Conservation (phyloP, 2,797 vertebrate species). For the Pelochelys cantorii region DNA sequence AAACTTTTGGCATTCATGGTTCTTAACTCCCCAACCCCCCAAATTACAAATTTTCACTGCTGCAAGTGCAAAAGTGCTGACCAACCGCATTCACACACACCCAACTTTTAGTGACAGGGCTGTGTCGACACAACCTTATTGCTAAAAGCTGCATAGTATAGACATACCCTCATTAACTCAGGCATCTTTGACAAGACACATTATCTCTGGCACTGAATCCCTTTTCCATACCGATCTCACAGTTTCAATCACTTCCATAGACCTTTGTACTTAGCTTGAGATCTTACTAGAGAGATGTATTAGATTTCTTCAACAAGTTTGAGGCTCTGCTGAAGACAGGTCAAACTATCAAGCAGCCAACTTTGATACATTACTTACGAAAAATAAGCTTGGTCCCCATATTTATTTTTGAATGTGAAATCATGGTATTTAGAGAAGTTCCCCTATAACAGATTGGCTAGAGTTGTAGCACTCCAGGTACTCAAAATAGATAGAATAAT, state of each 20-base stretch:
- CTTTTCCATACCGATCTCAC: neutral
- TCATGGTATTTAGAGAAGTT: neutral
- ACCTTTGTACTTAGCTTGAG: neutral
- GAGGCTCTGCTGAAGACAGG: neutral
- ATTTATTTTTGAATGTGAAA: neutral
- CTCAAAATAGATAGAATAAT: neutral
- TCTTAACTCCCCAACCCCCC: no score
- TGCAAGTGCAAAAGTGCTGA: no score
- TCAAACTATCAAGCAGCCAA: neutral
- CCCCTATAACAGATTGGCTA: neutral
- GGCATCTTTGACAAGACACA: neutral
- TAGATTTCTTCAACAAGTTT: neutral
- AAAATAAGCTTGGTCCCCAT: neutral
- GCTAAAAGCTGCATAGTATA: no score
- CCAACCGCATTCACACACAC: no score
- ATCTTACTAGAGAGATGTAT: neutral
- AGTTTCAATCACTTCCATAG: neutral
- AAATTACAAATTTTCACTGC: no score
- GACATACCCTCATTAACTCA: no score
- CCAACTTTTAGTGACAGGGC: no score
- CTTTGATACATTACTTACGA: neutral
- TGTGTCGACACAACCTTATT: no score
- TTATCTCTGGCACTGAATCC: neutral
- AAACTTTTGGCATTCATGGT: no score
- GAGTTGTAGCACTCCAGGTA: neutral